Base-by-base conservation (phyloP, 2,113 vertebrate genomes). In the Bufo gargarizans region DNA sequence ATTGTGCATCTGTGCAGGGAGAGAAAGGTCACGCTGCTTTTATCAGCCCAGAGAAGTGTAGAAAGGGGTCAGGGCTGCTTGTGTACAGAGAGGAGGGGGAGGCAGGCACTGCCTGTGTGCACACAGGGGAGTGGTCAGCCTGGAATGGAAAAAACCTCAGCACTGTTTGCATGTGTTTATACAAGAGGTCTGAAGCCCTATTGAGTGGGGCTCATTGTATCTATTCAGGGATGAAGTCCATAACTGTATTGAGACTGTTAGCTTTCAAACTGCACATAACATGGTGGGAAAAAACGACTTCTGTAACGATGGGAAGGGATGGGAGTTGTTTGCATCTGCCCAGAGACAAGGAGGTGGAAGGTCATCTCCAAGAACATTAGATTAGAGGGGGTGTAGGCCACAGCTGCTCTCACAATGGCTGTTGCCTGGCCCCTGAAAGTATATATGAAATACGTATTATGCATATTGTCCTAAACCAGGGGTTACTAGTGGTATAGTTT, bases 11-110 rank as follows among this genome's bases (percentile, higher is more conserved):
- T 53, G 81, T 83, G 19, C 82, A 69, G 65, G n/a, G 47, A 83
- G 78, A 9, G n/a, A 8, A 80, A 16, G 53, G 55, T 82, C 61
- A 61, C 10, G 45, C 81, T 67, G 81, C 81, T 22, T 53, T 83
- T 69, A 22, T 53, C 63, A 55, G 63, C 49, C 14, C 63, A 69
- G 43, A 83, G 65, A 45, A 50, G 43, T 53, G 10, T n/a, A 61
- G 58, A 3, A 77, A 61, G 59, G 63, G 77, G 61, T 79, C 77
- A 79, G 22, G 6, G 50, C 47, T 79, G 76, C 49, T 67, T 79
- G 59, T 65, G 85, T 86, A 65, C 74, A 79, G 85, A 86, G 74
- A 67, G 74, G 47, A 79, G 65, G 76, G 85, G 76, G 85, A 8
- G 7, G 55, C 20, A 22, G 56, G 50, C n/a, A 11, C 74, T 55